Evolutionary conservation across 1,140 invertebrate species (phyloP).

Genomic region (Aphaenogaster rudis): DNA sequence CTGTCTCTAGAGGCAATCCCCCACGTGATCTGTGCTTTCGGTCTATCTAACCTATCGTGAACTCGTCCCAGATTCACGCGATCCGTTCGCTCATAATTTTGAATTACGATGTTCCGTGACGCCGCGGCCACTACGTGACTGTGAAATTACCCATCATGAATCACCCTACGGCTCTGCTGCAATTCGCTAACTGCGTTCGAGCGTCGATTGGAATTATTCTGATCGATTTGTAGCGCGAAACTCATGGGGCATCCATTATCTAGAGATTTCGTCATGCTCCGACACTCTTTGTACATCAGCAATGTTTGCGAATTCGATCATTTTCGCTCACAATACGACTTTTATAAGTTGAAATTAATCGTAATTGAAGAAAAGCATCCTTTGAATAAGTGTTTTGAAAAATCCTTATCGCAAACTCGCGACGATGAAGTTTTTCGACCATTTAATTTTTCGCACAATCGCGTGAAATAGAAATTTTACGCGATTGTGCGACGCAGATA

Average conservation of each 20-base stretch:
- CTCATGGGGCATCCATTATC: constrained; percentile 33
- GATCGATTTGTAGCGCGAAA: constrained; percentile 65
- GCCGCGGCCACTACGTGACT: constrained; percentile 65
- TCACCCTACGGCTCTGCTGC: constrained; percentile 58
- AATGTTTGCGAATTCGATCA: background rate
- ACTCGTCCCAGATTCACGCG: constrained; percentile 48
- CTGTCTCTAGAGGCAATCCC: background rate
- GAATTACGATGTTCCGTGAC: constrained; percentile 66
- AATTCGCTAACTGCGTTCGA: constrained; percentile 63
- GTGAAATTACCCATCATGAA: constrained; percentile 73
- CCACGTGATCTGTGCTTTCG: constrained; percentile 51
- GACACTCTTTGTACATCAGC: background rate
- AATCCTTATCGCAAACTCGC: background rate
- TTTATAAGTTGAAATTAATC: background rate
- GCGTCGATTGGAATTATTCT: constrained; percentile 65
- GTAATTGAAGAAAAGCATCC: background rate
- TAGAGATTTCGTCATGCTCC: constrained; percentile 16
- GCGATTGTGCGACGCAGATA: constrained; percentile 20
- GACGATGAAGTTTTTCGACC: constrained; percentile 21
- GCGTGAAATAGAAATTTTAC: constrained; percentile 26
- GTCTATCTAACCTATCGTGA: constrained; percentile 54
- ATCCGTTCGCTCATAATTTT: constrained; percentile 69
- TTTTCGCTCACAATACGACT: background rate
- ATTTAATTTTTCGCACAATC: constrained; percentile 32
- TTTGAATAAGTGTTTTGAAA: background rate